phyloP scores from a whole-genome alignment of 2,888 invertebrate genomes.

The Plebejus argus region DNA sequence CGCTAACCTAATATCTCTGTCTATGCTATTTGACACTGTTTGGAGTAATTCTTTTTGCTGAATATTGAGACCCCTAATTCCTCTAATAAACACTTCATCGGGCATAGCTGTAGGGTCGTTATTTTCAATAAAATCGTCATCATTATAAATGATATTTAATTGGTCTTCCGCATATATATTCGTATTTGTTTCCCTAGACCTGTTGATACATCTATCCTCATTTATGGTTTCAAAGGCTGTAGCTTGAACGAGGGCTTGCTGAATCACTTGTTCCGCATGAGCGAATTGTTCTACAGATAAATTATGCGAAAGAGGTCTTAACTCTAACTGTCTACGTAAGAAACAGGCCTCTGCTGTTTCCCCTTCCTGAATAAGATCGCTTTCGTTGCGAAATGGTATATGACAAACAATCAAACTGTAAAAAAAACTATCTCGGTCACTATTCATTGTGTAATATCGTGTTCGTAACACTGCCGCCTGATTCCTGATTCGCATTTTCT shows the following conservation, averaged over 20 bases:
- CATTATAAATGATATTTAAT: slow-evolving; percentile 33
- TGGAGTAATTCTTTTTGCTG: too few species aligned
- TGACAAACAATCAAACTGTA: background rate
- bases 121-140: slow-evolving; percentile 39
- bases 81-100: slow-evolving; percentile 39
- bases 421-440: background rate
- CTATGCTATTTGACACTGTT: background rate
- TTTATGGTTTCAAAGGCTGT: slow-evolving; percentile 34
- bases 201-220: slow-evolving; percentile 1
- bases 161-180: background rate
- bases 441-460: slow-evolving; percentile 8
- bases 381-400: background rate
- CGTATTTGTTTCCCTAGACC: background rate
- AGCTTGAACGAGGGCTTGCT: slow-evolving; percentile 44
- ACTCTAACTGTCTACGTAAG: slow-evolving; percentile 39
- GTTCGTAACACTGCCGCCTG: background rate
- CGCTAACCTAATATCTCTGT: background rate
- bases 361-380: background rate
- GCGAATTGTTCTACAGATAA: slow-evolving; percentile 41
- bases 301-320: slow-evolving; percentile 43
- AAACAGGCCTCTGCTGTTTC: slow-evolving; percentile 36
- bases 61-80: too few species aligned
- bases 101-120: slow-evolving; percentile 37
- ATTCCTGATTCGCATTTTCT: background rate
- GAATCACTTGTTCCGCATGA: slow-evolving; percentile 45